Percentiles rank a stretch among this genome's conserved stretches.
phyloP scores from a whole-genome alignment of 2,888 invertebrate genomes.

The Isoperla grammatica region DNA sequence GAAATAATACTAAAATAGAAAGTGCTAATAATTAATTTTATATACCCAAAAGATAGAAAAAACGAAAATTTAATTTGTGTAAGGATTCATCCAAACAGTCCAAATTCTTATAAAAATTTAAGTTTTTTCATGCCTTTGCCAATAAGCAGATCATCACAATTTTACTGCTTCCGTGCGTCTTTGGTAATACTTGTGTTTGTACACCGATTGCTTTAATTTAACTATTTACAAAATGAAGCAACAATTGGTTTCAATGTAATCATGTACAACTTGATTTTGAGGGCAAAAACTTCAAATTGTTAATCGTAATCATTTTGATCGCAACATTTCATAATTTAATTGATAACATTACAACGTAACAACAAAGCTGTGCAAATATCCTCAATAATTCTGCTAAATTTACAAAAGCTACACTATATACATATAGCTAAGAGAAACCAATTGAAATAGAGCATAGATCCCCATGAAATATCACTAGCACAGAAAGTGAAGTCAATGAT shows the following conservation, averaged over 20 bases:
- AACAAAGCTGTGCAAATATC: slow-evolving; percentile 13
- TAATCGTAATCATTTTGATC: slow-evolving; percentile 2
- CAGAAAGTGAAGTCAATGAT: too few relatives aligned
- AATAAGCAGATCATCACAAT: slow-evolving; percentile 8
- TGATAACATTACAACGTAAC: slow-evolving; percentile 17
- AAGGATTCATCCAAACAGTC: too few relatives aligned
- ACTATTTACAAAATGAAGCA: slow-evolving; percentile 11
- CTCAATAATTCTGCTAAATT: slow-evolving; percentile 3
- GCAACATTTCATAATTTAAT: slow-evolving; percentile 15
- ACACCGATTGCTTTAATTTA: slow-evolving; percentile 12
- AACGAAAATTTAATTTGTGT: too few relatives aligned
- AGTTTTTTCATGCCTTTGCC: too few relatives aligned
- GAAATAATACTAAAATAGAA: too few relatives aligned
- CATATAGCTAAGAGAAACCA: background rate
- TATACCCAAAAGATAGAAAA: too few relatives aligned
- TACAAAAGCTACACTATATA: slow-evolving; percentile 9
- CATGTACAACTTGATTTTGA: background rate
- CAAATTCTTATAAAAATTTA: too few relatives aligned
- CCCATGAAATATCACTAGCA: too few relatives aligned
- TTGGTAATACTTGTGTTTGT: slow-evolving; percentile 18
- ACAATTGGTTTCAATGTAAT: background rate
- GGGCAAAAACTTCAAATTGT: slow-evolving; percentile 1
- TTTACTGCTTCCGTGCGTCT: slow-evolving; percentile 13
- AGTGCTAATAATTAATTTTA: too few relatives aligned
- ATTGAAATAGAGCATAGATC: too few relatives aligned